Conservation (phyloP, 2,888 invertebrate genomes). For the Tryphoninae sp. region DNA sequence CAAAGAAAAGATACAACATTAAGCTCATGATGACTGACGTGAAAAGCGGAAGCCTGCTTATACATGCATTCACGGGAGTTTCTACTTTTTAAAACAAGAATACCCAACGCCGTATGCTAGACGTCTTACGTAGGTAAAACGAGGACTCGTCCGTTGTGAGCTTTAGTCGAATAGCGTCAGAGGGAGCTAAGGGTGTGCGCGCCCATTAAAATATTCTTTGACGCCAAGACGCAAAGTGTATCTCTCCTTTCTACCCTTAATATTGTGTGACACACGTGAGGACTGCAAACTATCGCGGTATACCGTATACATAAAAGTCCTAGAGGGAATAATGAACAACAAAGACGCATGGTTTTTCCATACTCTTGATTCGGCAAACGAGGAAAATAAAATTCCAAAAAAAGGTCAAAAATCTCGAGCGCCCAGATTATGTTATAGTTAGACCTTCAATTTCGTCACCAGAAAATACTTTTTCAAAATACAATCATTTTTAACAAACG, state of each 20-base stretch:
- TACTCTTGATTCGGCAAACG: no score
- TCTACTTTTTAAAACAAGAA: constrained; percentile 21
- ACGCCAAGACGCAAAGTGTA: constrained; percentile 52
- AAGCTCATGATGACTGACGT: constrained; percentile 35
- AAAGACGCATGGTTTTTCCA: no score
- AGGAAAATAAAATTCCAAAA: no score
- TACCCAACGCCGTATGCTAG: neutral
- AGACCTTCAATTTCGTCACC: no score
- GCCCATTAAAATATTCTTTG: constrained; percentile 63
- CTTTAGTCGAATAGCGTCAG: constrained; percentile 44
- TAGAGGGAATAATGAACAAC: no score
- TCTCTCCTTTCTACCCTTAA: constrained; percentile 20
- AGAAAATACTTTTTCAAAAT: no score
- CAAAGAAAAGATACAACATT: neutral
- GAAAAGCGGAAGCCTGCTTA: constrained; percentile 43
- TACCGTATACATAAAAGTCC: neutral
- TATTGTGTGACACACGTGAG: neutral
- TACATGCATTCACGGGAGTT: neutral
- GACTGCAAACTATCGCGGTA: neutral
- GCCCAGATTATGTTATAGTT: no score
- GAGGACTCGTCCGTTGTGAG: constrained; percentile 10
- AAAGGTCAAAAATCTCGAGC: no score
- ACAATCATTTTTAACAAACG: no score
- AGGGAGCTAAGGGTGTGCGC: constrained; percentile 4
- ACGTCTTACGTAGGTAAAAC: neutral